Evolutionary conservation across 2,888 invertebrate species (phyloP).

Genomic region (Tachina grossa): DNA sequence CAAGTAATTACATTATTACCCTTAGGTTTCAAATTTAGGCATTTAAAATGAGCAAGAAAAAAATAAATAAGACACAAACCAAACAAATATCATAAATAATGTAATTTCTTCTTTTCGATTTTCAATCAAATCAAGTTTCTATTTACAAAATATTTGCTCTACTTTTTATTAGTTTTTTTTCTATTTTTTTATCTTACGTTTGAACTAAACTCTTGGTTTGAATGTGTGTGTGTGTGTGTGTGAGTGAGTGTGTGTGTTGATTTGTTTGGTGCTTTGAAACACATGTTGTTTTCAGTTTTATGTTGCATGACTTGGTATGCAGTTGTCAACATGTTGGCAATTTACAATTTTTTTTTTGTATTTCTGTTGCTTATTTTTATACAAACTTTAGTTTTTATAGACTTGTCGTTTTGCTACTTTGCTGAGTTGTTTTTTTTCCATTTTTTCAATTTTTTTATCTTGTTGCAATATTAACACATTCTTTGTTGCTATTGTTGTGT

Average conservation of each 20-base stretch:
- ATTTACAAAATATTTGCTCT: conserved; percentile 57
- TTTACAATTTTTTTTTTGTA: conserved; percentile 26
- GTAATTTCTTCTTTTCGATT: conserved; percentile 52
- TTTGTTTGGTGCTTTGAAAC: conserved; percentile 58
- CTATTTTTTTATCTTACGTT: not conserved
- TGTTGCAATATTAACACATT: conserved; percentile 67
- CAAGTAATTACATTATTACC: conserved; percentile 44
- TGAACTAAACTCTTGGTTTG: conserved; percentile 16
- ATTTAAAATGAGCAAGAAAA: not conserved
- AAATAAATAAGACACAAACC: not conserved
- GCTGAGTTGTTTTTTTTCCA: not conserved
- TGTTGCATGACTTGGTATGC: conserved; percentile 56
- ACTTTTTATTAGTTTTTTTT: conserved; percentile 37
- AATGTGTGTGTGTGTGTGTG: not conserved
- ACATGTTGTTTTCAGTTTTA: conserved; percentile 58
- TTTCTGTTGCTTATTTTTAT: conserved; percentile 16
- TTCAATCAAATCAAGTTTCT: conserved; percentile 50
- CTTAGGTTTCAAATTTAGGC: conserved; percentile 28
- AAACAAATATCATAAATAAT: conserved; percentile 42
- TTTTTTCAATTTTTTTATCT: conserved; percentile 9
- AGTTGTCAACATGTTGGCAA: conserved; percentile 62
- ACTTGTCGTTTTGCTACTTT: conserved; percentile 46
- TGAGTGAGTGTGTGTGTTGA: conserved; percentile 23
- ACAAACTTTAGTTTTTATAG: conserved; percentile 42
- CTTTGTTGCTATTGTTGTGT: conserved; percentile 68